These are phyloP conservation scores for Cheilosia urbana DNA, from an alignment of 2,888 invertebrate species.

Conservation along the genomic window DNA sequence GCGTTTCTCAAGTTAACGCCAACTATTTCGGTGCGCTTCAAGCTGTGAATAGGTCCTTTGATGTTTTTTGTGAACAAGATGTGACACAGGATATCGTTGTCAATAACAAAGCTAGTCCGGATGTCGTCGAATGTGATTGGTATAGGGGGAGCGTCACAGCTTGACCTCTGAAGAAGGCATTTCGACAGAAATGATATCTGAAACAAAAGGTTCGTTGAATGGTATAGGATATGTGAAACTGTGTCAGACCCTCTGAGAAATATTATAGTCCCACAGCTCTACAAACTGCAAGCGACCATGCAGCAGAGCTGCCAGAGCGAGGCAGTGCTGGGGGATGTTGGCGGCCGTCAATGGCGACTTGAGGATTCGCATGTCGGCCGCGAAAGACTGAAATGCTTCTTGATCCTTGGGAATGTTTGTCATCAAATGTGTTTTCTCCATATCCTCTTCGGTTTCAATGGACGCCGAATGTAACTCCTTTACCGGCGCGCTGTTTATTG, in stretches of 20 bases:
- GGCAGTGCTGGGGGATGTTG: slow-evolving; percentile 41
- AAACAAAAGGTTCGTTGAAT: not conserved
- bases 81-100: slow-evolving; percentile 69
- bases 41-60: slow-evolving; percentile 65
- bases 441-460: slow-evolving; percentile 5
- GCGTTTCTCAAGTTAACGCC: slow-evolving; percentile 56
- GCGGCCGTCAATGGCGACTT: slow-evolving; percentile 9
- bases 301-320: slow-evolving; percentile 72
- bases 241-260: slow-evolving; percentile 61
- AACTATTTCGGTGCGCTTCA: slow-evolving; percentile 53
- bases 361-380: slow-evolving; percentile 47
- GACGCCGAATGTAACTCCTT: slow-evolving; percentile 4
- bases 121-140: slow-evolving; percentile 51
- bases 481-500: slow-evolving; percentile 15
- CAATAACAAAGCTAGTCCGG: slow-evolving; percentile 66
- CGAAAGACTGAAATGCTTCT: slow-evolving; percentile 50
- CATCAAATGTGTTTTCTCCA: slow-evolving; percentile 19
- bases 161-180: slow-evolving; percentile 52
- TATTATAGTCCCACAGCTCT: slow-evolving; percentile 69
- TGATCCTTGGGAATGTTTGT: slow-evolving; percentile 49
- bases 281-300: slow-evolving; percentile 70
- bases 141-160: slow-evolving; percentile 1
- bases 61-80: slow-evolving; percentile 55
- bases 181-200: slow-evolving; percentile 60
- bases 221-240: not conserved